Conservation (phyloP, 2,888 invertebrate genomes). For the Scrobipalpa costella region DNA sequence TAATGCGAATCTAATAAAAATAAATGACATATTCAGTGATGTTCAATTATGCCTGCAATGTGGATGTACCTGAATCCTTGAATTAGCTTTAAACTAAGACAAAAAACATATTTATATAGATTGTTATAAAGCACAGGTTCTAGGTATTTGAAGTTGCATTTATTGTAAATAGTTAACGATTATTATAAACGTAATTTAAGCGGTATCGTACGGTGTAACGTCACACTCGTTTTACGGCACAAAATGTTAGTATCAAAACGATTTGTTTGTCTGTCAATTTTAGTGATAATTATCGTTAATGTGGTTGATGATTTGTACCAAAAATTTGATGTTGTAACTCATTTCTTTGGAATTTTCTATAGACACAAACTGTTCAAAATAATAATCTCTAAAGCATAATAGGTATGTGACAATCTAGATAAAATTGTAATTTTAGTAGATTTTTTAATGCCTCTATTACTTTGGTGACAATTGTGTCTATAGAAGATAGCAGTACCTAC, state of each 20-base stretch:
- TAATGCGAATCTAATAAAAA: too few relatives aligned
- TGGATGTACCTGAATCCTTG: slow-evolving; percentile 45
- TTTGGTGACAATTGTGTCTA: slow-evolving; percentile 40
- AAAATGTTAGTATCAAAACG: slow-evolving; percentile 72
- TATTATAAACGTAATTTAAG: slow-evolving; percentile 66
- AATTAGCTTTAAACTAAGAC: slow-evolving; percentile 74
- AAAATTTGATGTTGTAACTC: slow-evolving; percentile 41
- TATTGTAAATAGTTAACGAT: slow-evolving; percentile 77
- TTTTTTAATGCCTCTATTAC: background rate
- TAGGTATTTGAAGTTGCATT: slow-evolving; percentile 78
- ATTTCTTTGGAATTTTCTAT: slow-evolving; percentile 37
- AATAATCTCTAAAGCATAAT: background rate
- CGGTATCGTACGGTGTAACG: slow-evolving; percentile 70
- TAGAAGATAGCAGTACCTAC: slow-evolving; percentile 35
- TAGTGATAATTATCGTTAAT: slow-evolving; percentile 66
- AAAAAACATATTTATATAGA: slow-evolving; percentile 78
- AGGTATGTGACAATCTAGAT: background rate
- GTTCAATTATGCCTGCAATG: background rate
- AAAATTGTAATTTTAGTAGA: slow-evolving; percentile 3
- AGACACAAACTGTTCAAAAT: slow-evolving; percentile 33
- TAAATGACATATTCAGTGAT: too few relatives aligned
- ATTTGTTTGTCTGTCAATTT: slow-evolving; percentile 78
- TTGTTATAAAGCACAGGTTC: slow-evolving; percentile 80
- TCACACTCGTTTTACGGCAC: slow-evolving; percentile 81
- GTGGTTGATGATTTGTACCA: slow-evolving; percentile 68